Base-by-base conservation (phyloP, 1,140 invertebrate genomes). In the Eurosta solidaginis region DNA sequence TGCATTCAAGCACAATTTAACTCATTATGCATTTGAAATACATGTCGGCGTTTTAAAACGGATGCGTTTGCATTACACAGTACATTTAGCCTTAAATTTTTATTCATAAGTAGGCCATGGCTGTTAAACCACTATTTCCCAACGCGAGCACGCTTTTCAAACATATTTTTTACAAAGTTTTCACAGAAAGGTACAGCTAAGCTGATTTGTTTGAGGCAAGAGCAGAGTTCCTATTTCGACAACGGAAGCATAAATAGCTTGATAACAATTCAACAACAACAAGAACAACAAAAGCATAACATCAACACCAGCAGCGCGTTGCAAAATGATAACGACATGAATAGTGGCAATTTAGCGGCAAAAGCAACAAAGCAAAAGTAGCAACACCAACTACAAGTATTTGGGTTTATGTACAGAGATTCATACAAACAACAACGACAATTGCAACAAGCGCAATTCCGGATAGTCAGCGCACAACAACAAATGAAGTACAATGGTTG, bases 41-140 rank as follows among this genome's bases (percentile, higher is more conserved):
- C n/a, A n/a, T n/a, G 25, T 59, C 33, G 27, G 54, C 54, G 29
- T 33, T 59, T 36, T n/a, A 36, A 7, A 0, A 27, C 17, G 14
- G 14, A 17, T 33, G 12, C 33, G 22, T 9, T 25, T 25, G 0
- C 3, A 25, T 12, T 12, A 2, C 25, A 54, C 29, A 25, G 27
- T 4, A 36, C 54, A 59, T 59, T 59, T 59, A 59, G 33, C 29
- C 54, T 33, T 33, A 59, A 59, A 59, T 59, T 29, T 33, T 59
- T 29, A 59, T 59, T 59, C 54, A 36, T 59, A 59, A 59, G 29
- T 59, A 59, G 54, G 54, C 54, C 54, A 59, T 14, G 54, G 54
- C 54, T 29, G n/a, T 10, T 29, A n/a, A n/a, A 4, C 29, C 54
- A 20, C 27, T 4, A 17, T 12, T 25, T 20, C 20, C 50, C 22